A percentile compares a stretch with the other conserved stretches of the same genome.
Conservation (phyloP, 37 sponge, comb jelly and placozoan species). For the Ianthella basta region DNA sequence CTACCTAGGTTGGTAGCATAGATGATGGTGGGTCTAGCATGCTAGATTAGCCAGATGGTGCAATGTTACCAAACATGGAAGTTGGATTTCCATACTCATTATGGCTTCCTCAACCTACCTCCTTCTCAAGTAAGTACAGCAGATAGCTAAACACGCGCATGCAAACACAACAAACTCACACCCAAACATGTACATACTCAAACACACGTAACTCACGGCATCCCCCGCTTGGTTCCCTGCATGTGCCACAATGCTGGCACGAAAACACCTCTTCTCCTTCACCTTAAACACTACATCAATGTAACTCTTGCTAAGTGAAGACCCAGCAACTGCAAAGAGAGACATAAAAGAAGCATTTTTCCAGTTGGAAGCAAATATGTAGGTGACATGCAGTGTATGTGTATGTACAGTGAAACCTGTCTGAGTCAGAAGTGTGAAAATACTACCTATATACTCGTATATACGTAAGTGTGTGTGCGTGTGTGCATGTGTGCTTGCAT, state of each 20-base stretch:
- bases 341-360: neutral
- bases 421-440: no score
- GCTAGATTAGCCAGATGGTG: no score
- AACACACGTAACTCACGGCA: conserved; percentile 50
- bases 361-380: neutral
- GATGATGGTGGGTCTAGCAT: no score
- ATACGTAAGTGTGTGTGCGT: no score
- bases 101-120: no score
- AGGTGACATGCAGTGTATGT: neutral
- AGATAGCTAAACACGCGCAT: neutral
- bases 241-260: conserved; percentile 42
- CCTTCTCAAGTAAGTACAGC: neutral
- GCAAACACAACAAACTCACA: conserved; percentile 24
- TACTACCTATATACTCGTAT: no score
- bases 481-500: no score
- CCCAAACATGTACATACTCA: conserved; percentile 34
- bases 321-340: neutral
- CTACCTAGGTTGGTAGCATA: no score
- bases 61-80: no score
- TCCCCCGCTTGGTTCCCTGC: conserved; percentile 79
- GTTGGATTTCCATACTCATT: no score
- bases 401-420: no score
- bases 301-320: neutral
- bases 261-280: conserved; percentile 51
- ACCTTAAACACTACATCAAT: conserved; percentile 66